Base-by-base conservation (phyloP, 92 coral and sea anemone genomes). In the Diadumene lineata region DNA sequence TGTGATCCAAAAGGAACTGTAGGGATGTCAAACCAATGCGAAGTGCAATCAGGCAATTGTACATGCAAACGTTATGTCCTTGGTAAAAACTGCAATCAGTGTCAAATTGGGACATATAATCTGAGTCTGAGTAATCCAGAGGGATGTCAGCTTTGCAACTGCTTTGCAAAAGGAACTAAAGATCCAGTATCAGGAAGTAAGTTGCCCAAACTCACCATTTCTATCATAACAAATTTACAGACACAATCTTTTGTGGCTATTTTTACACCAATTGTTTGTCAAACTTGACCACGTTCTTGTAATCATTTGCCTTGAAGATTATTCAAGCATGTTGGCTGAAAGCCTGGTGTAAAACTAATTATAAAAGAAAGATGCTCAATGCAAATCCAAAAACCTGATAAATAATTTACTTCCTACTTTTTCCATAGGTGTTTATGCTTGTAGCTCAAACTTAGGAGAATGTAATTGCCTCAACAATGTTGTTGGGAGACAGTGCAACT, bases 1-100 rank as follows among this genome's bases (percentile, higher is more conserved):
- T 96, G 99, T 82, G 99, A 96, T 72, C 85, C 80, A 25, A 96
- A 83, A 69, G 99, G 99, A 24, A 96, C 90, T 38, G 77, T 81
- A 27, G 88, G 89, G 16, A 85, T 81, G 44, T 74, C 92, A 9
- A 75, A 84, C n/a, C 86, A 79, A 32, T 96, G 99, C 66, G 92
- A 92, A 23, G 72, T 79, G 31, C 79, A 73, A 32, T 89, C 97
- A 9, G 97, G 99, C 26, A 83, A 81, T 79, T 96, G 99, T 70
- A 75, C 89, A 34, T 96, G 99, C 53, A 96, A 96, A 67, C 84
- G 76, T 26, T 55, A 83, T 66, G 97, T 89, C 66, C 69, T 81
- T 58, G 97, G 97, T 43, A 87, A 79, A 76, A 84, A 66, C 0
- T 96, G 99, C 63, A 79, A 80, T 68, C 89, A 86, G 73, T 96